Percentiles rank a stretch among this genome's conserved stretches.
phyloP scores from a whole-genome alignment of 1,140 invertebrate genomes.

The Plutomurus gul region DNA sequence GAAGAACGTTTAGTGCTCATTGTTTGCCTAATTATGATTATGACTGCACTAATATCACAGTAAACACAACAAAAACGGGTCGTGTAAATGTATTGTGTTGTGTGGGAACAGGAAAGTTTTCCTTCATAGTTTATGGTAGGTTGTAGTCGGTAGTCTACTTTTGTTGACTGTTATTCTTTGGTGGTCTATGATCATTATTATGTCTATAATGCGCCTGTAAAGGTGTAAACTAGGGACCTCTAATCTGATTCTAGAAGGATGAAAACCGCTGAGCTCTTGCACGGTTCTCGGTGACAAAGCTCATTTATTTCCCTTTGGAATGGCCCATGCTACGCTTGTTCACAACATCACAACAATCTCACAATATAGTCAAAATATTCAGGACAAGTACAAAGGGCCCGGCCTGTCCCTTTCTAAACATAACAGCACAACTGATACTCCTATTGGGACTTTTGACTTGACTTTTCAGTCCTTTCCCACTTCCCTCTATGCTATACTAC shows the following conservation, averaged over 20 bases:
- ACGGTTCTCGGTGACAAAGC: background rate
- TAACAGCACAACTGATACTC: background rate
- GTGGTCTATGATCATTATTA: constrained; percentile 8
- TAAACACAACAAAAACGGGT: background rate
- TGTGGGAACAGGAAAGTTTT: background rate
- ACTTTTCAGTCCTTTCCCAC: constrained; percentile 9
- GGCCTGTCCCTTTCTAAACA: background rate
- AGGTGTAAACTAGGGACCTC: constrained; percentile 11
- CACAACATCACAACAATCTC: constrained; percentile 28
- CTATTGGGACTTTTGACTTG: background rate
- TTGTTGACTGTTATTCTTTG: background rate
- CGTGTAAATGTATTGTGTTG: background rate
- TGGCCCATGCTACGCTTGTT: constrained; percentile 17
- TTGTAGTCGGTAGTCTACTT: no score
- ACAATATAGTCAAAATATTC: constrained; percentile 18
- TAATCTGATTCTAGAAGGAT: background rate
- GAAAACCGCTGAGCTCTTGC: background rate
- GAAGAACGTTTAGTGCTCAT: no score
- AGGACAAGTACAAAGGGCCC: constrained; percentile 4
- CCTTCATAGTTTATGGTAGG: background rate
- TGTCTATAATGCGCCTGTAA: background rate
- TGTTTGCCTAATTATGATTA: constrained; percentile 9
- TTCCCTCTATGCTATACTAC: background rate
- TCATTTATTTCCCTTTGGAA: constrained; percentile 18
- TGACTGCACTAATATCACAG: background rate